A percentile compares a stretch with the other conserved stretches of the same genome.
phyloP scores from a whole-genome alignment of 2,113 vertebrate species.

The Brachyistius frenatus region DNA sequence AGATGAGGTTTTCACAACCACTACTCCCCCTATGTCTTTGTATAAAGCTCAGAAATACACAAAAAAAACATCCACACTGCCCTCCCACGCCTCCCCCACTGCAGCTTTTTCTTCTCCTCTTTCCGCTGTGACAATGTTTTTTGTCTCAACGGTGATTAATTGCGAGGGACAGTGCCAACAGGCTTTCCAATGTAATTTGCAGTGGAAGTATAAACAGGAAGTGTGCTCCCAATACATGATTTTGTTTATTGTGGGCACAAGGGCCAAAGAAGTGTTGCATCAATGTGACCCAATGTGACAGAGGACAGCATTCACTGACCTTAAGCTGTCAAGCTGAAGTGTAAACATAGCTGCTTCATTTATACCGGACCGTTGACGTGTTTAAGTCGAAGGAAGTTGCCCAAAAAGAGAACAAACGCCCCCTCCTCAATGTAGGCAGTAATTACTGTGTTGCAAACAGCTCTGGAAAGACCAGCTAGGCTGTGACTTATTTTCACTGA shows the following conservation, averaged over 20 bases:
- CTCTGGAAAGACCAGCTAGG: slow-evolving; percentile 27
- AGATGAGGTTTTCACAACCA: slow-evolving; percentile 35
- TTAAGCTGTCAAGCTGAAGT: slow-evolving; percentile 42
- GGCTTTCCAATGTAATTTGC: slow-evolving; percentile 66
- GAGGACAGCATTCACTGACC: slow-evolving; percentile 55
- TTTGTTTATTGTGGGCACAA: slow-evolving; percentile 21
- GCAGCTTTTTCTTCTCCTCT: slow-evolving; percentile 9
- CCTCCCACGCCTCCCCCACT: not conserved
- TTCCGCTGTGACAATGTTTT: slow-evolving; percentile 37
- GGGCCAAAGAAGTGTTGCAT: slow-evolving; percentile 19
- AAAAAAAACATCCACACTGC: slow-evolving; percentile 34
- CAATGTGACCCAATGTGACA: slow-evolving; percentile 56
- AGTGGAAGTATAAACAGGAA: slow-evolving; percentile 66
- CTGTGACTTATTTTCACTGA: slow-evolving; percentile 22
- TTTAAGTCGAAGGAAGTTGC: not conserved
- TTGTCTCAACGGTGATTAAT: slow-evolving; percentile 69
- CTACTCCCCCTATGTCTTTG: slow-evolving; percentile 10
- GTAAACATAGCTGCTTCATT: slow-evolving; percentile 50
- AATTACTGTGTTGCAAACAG: slow-evolving; percentile 17
- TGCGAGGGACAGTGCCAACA: slow-evolving; percentile 65
- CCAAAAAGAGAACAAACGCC: not conserved
- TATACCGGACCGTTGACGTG: slow-evolving; percentile 4
- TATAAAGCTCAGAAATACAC: slow-evolving; percentile 30
- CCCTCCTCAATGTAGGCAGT: not conserved
- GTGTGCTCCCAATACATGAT: slow-evolving; percentile 27